Evolutionary conservation across 2,888 invertebrate genomes (phyloP).

Genomic region (Meta bourneti): DNA sequence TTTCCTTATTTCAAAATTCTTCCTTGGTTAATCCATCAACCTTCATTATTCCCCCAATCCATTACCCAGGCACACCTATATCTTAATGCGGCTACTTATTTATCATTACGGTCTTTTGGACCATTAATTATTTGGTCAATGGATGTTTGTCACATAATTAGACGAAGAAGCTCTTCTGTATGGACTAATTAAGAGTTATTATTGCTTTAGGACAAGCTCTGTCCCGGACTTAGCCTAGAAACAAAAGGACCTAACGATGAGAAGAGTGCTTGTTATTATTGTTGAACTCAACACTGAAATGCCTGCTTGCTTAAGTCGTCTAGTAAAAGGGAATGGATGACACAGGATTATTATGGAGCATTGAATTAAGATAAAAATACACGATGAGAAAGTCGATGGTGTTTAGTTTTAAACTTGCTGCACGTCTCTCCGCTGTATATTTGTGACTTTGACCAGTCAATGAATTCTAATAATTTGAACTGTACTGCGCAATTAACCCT

Average conservation of each 20-base stretch:
- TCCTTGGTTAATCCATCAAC: not conserved
- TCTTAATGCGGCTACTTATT: not conserved
- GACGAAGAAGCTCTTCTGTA: not conserved
- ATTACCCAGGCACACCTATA: not conserved
- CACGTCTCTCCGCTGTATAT: not conserved
- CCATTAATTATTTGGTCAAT: not conserved
- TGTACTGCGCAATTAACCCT: too few species aligned
- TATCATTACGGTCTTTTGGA: not conserved
- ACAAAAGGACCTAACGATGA: not conserved
- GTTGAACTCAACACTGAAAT: not conserved
- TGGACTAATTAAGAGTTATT: not conserved
- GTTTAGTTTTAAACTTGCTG: not conserved
- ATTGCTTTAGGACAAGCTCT: not conserved
- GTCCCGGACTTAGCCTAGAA: not conserved
- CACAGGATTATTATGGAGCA: not conserved
- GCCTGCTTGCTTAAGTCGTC: not conserved
- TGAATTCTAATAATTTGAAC: too few species aligned
- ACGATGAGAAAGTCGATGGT: not conserved
- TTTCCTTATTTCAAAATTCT: not conserved
- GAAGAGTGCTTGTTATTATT: not conserved
- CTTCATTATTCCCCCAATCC: not conserved
- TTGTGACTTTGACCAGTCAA: not conserved
- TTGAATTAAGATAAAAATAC: not conserved
- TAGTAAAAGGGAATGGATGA: not conserved
- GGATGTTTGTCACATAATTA: not conserved